Conservation (phyloP, 1,140 invertebrate species). For the Achroia grisella region DNA sequence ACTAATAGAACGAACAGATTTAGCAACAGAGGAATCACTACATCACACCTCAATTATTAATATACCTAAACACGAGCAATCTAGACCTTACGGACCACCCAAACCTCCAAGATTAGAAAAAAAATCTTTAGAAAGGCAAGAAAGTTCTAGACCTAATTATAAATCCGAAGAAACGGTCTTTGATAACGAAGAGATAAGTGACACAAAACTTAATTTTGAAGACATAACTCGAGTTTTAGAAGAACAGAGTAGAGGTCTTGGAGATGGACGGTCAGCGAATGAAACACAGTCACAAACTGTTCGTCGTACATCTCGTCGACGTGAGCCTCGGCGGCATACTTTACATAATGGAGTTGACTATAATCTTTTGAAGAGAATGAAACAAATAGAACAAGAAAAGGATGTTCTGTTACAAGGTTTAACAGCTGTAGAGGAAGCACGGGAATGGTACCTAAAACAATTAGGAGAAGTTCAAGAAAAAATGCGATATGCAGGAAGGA, state of each 20-base stretch:
- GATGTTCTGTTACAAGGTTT: slow-evolving; percentile 90
- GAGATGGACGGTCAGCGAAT: slow-evolving; percentile 53
- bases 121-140: slow-evolving; percentile 48
- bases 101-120: slow-evolving; percentile 82
- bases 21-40: slow-evolving; percentile 34
- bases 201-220: slow-evolving; percentile 47
- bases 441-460: slow-evolving; percentile 93
- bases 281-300: slow-evolving; percentile 35
- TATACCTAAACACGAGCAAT: slow-evolving; percentile 40
- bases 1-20: slow-evolving; percentile 70
- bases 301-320: slow-evolving; percentile 37
- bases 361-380: slow-evolving; percentile 93
- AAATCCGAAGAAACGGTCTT: slow-evolving; percentile 35
- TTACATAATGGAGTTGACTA: slow-evolving; percentile 95
- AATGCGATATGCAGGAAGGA: slow-evolving; percentile 90
- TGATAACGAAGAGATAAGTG: slow-evolving; percentile 31
- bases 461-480: slow-evolving; percentile 90
- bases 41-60: background rate
- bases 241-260: slow-evolving; percentile 51
- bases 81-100: slow-evolving; percentile 77
- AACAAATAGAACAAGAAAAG: slow-evolving; percentile 94
- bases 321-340: slow-evolving; percentile 90
- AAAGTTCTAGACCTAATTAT: slow-evolving; percentile 37
- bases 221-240: slow-evolving; percentile 40
- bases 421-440: slow-evolving; percentile 88